A percentile compares a stretch with the other conserved stretches of the same genome.
Conservation (phyloP, 2,888 invertebrate species). For the Elegia similella region DNA sequence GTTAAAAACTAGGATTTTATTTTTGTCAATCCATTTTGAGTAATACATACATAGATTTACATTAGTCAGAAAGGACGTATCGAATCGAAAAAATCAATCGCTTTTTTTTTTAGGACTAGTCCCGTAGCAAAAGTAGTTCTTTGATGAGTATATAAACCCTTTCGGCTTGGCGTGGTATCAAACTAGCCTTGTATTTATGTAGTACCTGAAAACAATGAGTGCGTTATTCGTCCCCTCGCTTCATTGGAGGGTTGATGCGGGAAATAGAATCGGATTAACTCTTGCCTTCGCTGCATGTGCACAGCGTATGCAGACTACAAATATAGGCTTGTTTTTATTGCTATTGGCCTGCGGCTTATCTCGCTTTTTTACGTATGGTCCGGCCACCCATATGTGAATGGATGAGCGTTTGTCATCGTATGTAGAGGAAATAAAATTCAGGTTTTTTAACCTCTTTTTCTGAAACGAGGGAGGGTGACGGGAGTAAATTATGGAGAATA, state of each 20-base stretch:
- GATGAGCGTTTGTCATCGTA: slow-evolving; percentile 27
- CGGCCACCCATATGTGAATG: slow-evolving; percentile 22
- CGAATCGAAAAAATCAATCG: no score
- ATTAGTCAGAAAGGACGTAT: no score
- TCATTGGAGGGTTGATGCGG: slow-evolving; percentile 23
- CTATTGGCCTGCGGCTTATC: slow-evolving; percentile 24
- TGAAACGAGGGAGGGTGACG: not conserved
- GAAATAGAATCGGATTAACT: slow-evolving; percentile 52
- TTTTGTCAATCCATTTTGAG: no score
- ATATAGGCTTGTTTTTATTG: slow-evolving; percentile 23
- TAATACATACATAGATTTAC: no score
- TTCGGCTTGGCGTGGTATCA: no score
- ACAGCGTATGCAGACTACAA: slow-evolving; percentile 11
- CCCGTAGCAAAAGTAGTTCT: no score
- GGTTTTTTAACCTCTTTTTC: not conserved
- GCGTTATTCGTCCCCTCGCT: slow-evolving; percentile 3
- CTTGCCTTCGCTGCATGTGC: slow-evolving; percentile 8
- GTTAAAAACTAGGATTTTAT: no score
- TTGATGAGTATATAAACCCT: no score
- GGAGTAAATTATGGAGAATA: not conserved
- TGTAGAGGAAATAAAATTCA: slow-evolving; percentile 10
- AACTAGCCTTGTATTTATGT: no score
- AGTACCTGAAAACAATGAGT: not conserved
- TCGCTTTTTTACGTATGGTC: slow-evolving; percentile 19
- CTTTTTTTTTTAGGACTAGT: no score